Conservation (phyloP, 1,140 invertebrate genomes). For the Formica selysi region DNA sequence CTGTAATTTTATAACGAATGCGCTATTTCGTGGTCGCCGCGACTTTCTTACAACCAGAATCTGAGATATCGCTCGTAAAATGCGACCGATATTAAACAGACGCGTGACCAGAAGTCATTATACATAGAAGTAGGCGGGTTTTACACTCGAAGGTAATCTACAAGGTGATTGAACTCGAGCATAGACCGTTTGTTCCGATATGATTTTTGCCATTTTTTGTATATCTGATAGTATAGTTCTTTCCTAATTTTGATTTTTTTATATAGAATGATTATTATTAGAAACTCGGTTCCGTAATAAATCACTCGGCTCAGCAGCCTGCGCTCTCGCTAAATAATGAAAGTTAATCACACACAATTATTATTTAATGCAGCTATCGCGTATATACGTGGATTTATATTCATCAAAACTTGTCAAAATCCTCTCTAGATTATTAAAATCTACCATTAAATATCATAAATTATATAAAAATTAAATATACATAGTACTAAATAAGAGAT, state of each 20-base stretch:
- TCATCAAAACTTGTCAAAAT: background rate
- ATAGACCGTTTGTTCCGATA: slow-evolving; percentile 45
- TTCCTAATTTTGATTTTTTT: slow-evolving; percentile 46
- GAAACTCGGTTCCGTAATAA: slow-evolving; percentile 34
- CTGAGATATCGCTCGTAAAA: slow-evolving; percentile 39
- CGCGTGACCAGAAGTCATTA: slow-evolving; percentile 73
- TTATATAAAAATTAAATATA: background rate
- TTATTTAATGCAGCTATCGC: background rate
- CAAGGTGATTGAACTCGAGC: slow-evolving; percentile 75
- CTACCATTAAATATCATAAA: background rate
- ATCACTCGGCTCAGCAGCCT: background rate
- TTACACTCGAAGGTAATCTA: slow-evolving; percentile 68
- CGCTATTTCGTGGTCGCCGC: background rate
- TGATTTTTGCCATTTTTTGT: slow-evolving; percentile 14
- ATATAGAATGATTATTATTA: background rate
- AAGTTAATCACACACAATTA: slow-evolving; percentile 5
- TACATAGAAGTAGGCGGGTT: slow-evolving; percentile 44
- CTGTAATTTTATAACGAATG: slow-evolving; percentile 18
- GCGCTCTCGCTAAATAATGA: background rate
- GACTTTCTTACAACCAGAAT: slow-evolving; percentile 9
- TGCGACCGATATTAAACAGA: slow-evolving; percentile 56
- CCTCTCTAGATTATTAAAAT: no score
- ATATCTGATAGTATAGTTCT: background rate
- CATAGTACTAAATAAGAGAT: background rate
- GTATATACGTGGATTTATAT: background rate